Percentiles rank a stretch among this genome's conserved stretches.
These are phyloP conservation scores for Serinus canaria DNA, from an alignment of 2,113 vertebrate genomes.

Conservation along the genomic window DNA sequence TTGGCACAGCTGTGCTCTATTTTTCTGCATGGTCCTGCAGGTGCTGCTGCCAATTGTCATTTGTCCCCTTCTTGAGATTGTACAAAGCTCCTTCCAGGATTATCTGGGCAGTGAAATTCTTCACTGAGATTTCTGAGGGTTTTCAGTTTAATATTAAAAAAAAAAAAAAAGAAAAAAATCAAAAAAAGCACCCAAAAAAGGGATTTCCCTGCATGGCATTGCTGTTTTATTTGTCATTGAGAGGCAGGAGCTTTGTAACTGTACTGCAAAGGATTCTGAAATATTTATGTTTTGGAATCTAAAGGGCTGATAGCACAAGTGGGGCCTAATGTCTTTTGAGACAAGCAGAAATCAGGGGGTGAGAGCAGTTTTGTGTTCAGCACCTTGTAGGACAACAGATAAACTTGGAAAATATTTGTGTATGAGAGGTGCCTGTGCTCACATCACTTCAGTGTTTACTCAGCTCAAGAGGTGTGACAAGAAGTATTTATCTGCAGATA, in stretches of 20 bases:
- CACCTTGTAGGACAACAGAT: not conserved
- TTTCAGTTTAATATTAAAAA: not conserved
- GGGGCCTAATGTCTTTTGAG: not conserved
- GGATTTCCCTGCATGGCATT: not conserved
- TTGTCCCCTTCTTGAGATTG: not conserved
- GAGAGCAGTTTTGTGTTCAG: not conserved
- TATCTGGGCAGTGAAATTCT: not conserved
- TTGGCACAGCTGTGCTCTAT: not conserved
- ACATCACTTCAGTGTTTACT: not conserved
- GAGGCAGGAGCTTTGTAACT: not conserved
- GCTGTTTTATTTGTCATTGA: not conserved
- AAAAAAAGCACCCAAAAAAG: not conserved
- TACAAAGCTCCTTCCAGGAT: not conserved
- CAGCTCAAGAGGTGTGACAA: not conserved
- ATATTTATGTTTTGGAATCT: not conserved
- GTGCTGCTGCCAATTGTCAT: not conserved
- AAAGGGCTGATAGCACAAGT: not conserved
- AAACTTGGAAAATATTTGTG: not conserved
- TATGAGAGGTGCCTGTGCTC: not conserved
- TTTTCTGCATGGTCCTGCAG: accelerated
- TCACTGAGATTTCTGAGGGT: not conserved
- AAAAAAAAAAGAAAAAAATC: too few species aligned
- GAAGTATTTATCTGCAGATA: not conserved
- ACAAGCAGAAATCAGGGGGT: not conserved
- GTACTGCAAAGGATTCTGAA: not conserved